Evolutionary conservation across 2,888 invertebrate species (phyloP), one percentile per base, ranked within the genome.

Genomic region (Sesia bembeciformis): DNA sequence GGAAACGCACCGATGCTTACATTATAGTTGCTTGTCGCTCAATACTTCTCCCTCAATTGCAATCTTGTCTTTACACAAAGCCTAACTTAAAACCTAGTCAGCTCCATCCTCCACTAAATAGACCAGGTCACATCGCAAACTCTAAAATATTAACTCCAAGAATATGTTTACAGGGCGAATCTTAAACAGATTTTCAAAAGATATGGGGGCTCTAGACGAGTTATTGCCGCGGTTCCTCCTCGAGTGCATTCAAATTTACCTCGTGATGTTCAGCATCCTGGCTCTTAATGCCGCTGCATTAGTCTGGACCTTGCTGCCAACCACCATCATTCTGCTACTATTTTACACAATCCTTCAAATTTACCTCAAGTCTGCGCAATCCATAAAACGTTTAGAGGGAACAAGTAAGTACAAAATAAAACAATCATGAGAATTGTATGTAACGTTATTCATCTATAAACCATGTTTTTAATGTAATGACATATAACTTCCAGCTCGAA

Each of bases 321-420:
- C 94, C 4, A 69, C 92, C 0, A 84, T 94, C 4, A 91, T 96
- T 46, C 78, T 92, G 3, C 62, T 93, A 0, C 66, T 94, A 4
- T 96, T 96, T 78, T 91, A 93, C 68, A 81, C 91, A 7, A 89
- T 96, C 52, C 82, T 96, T 8, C 90, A 90, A 59, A 91, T 94
- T 61, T 97, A 96, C 75, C 81, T 97, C 52, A 89, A 91, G 53
- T 94, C 95, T 0, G 94, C 96, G 0, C 92, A 95, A 65, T 94
- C 94, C 67, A 90, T 97, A 39, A 97, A 94, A 76, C 90, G 93
- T 42, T 78, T 94, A 54, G 94, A 94, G 80, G 94, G 94, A 67
- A 93, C 93, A 61, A 92, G 94, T 90, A 82, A 90, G 91, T 83
- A 59, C 60, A 40, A 52, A 40, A 4, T 8, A 49, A 23, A 23